phyloP scores from a whole-genome alignment of 2,113 vertebrate genomes.

The Apteryx owenii region DNA sequence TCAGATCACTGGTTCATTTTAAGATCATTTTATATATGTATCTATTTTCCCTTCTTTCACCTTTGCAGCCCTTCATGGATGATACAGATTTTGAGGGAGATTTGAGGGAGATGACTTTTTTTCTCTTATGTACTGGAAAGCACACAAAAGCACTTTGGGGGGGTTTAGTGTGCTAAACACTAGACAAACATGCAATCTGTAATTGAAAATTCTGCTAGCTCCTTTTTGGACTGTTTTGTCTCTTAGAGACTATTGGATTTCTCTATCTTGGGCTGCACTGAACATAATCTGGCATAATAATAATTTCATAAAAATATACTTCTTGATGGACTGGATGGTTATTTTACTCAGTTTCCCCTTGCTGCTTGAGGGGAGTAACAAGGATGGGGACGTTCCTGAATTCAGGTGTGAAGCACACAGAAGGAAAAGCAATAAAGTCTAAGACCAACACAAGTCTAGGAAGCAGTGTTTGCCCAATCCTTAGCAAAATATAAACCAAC shows the following conservation, averaged over 20 bases:
- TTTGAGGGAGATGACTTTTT: neutral
- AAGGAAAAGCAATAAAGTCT: conserved; percentile 4
- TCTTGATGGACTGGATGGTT: neutral
- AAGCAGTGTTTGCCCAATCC: neutral
- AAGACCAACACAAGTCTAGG: neutral
- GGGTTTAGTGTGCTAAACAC: neutral
- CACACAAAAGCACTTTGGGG: neutral
- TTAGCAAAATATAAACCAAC: neutral
- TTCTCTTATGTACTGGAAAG: neutral
- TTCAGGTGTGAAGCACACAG: neutral
- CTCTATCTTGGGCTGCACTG: neutral
- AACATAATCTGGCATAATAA: neutral
- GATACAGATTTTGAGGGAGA: neutral
- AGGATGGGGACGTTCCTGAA: neutral
- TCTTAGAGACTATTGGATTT: neutral
- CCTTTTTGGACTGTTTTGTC: neutral
- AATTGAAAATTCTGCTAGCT: neutral
- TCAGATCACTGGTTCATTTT: neutral
- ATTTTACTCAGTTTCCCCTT: neutral
- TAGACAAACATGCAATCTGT: neutral
- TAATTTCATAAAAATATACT: neutral
- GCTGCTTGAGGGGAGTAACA: neutral
- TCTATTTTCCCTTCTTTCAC: neutral
- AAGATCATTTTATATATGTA: neutral
- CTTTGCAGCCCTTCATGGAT: neutral